Evolutionary conservation across 2,797 vertebrate species (phyloP).

Genomic region (Hippoglossus hippoglossus): DNA sequence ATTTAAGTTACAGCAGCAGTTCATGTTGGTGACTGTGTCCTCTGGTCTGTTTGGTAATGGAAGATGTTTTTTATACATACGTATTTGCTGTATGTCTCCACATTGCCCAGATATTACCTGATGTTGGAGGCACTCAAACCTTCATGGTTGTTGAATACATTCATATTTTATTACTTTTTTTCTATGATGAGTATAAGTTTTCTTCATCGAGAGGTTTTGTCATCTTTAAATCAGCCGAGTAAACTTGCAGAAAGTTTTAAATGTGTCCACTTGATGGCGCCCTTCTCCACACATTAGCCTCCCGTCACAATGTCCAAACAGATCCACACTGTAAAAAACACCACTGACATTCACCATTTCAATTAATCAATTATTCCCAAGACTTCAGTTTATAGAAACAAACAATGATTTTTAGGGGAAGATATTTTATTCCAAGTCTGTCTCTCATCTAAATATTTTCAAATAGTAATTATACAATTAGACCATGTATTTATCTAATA

Average conservation of each 20-base stretch:
- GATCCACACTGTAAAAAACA: background rate
- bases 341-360: background rate
- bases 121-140: background rate
- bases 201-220: background rate
- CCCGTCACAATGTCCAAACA: background rate
- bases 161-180: background rate
- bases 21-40: too few relatives aligned
- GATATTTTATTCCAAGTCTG: too few relatives aligned
- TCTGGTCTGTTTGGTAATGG: too few relatives aligned
- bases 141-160: background rate
- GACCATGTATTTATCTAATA: background rate
- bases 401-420: too few relatives aligned
- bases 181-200: too few relatives aligned
- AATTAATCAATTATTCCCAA: background rate
- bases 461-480: background rate
- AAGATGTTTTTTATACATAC: too few relatives aligned
- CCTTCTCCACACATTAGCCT: conserved; percentile 58
- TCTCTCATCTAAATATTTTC: too few relatives aligned
- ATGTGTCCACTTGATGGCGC: conserved; percentile 71
- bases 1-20: too few relatives aligned
- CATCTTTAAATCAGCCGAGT: background rate
- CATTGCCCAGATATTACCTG: background rate
- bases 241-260: background rate
- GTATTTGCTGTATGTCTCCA: background rate
- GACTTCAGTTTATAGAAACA: background rate